Base-by-base conservation (phyloP, 2,797 vertebrate genomes). In the Xiphorhynchus erythropygius region DNA sequence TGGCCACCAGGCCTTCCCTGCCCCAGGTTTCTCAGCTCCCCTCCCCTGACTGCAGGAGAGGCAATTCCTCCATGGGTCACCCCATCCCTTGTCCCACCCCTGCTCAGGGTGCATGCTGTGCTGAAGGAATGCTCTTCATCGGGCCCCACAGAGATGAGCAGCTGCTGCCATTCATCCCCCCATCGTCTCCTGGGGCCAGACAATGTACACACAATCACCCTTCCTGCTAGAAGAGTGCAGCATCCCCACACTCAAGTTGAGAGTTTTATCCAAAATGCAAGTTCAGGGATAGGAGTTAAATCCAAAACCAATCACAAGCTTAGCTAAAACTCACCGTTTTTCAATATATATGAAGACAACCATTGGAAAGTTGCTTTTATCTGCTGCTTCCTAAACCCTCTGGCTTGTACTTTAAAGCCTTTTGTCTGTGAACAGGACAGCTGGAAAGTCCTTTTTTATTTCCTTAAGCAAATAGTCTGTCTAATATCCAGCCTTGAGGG, bases 381-480 rank as follows among this genome's bases (percentile, higher is more conserved):
- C 69, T 90, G 69, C 73, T 41, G 46, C 70, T 94, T 93, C 80
- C 55, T 86, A 75, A 96, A 74, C 74, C 63, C 39, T 71, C 56
- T 73, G 77, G 70, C 83, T 94, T 90, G 75, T 55, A 39, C 41
- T 94, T 84, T 84, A 90, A 94, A 96, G 63, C 76, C 56, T 87
- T 94, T 95, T 95, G 74, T 96, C 74, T 93, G 75, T 56, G 84
- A 94, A 52, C 59, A 79, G 63, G 28, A 92, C 77, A 91, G 49
- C 70, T 89, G 84, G 75, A 90, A 91, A 91, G 74, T 37, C 74
- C 42, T 79, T 90, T 92, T 88, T 84, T 87, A 87, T 94, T 95
- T 96, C 90, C 75, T 94, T 91, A 85, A 95, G 92, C 63, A 76
- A 95, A 95, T 28, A 94, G 93, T 71, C 90, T 77, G 56, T 93